Percentiles rank a stretch among this genome's conserved stretches.
Evolutionary conservation across 2,888 invertebrate species (phyloP).

Genomic region (Sepioteuthis lessoniana): DNA sequence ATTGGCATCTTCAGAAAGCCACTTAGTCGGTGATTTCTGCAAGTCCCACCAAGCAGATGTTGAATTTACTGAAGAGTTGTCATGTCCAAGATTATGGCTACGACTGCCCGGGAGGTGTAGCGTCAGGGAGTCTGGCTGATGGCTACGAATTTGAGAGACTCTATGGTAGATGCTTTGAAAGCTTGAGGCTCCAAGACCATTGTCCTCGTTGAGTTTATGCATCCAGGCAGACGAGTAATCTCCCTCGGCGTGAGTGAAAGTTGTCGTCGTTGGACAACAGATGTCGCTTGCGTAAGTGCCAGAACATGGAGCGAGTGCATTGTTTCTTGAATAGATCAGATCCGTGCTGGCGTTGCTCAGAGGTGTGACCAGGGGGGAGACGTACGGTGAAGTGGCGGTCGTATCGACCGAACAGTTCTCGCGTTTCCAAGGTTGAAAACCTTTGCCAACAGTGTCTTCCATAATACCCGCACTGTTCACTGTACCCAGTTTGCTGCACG

Average conservation of each 20-base stretch:
- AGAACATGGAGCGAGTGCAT: conserved; percentile 47
- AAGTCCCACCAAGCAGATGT: conserved; percentile 48
- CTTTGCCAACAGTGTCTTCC: conserved; percentile 45
- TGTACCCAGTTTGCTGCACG: conserved; percentile 46
- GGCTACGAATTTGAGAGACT: conserved; percentile 42
- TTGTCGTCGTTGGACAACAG: conserved; percentile 45
- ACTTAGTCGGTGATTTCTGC: conserved; percentile 46
- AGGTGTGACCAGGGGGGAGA: conserved; percentile 43
- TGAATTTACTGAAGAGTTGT: conserved; percentile 36
- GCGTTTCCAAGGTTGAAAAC: conserved; percentile 47
- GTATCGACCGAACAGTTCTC: conserved; percentile 43
- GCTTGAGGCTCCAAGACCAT: neutral
- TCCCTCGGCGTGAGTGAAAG: conserved; percentile 43
- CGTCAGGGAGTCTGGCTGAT: conserved; percentile 47
- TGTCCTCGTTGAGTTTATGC: conserved; percentile 46
- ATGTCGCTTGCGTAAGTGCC: conserved; percentile 44
- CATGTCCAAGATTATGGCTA: conserved; percentile 42
- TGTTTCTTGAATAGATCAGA: conserved; percentile 44
- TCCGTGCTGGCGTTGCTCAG: conserved; percentile 47
- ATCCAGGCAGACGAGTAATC: conserved; percentile 48
- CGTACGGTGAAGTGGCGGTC: conserved; percentile 35
- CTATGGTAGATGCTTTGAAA: conserved; percentile 48
- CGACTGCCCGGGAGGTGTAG: conserved; percentile 44
- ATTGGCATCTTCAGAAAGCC: conserved; percentile 44
- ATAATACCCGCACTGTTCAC: conserved; percentile 42